Conservation (phyloP, 2,797 vertebrate species). For the Pempheris klunzingeri region DNA sequence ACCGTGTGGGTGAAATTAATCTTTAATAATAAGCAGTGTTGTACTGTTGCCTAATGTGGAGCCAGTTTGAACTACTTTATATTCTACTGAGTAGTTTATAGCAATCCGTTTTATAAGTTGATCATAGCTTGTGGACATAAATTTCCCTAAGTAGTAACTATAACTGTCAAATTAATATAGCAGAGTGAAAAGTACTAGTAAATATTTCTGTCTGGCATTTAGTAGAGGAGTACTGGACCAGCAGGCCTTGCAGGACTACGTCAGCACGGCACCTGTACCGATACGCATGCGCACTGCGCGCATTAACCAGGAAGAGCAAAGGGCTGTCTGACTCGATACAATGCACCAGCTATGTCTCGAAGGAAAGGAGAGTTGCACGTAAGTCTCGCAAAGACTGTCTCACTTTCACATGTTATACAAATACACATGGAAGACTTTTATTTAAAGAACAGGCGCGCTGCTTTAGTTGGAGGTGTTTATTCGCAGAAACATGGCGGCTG, state of each 20-base stretch:
- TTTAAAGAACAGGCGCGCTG: accelerated
- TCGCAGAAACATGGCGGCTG: not conserved
- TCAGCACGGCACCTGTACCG: constrained; percentile 3
- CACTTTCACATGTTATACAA: accelerated
- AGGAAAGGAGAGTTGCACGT: not conserved
- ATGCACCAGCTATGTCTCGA: not conserved
- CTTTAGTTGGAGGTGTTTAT: not conserved
- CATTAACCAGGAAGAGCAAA: constrained; percentile 36
- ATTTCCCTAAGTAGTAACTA: not conserved
- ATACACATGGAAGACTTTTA: accelerated
- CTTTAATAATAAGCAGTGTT: not conserved
- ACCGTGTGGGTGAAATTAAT: no score
- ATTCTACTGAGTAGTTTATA: not conserved
- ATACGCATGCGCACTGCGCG: constrained; percentile 62
- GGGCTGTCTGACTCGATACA: no score
- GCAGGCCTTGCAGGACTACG: constrained; percentile 3
- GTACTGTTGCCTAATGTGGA: not conserved
- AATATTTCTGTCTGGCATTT: not conserved
- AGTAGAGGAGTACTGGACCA: no score
- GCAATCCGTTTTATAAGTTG: not conserved
- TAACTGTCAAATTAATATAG: not conserved
- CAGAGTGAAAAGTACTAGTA: not conserved
- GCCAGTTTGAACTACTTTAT: not conserved
- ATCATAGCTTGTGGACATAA: not conserved
- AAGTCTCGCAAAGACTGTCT: not conserved